Percentiles rank a stretch among this genome's conserved stretches.
Conservation (phyloP, 2,888 invertebrate genomes). For the Pammene aurita region DNA sequence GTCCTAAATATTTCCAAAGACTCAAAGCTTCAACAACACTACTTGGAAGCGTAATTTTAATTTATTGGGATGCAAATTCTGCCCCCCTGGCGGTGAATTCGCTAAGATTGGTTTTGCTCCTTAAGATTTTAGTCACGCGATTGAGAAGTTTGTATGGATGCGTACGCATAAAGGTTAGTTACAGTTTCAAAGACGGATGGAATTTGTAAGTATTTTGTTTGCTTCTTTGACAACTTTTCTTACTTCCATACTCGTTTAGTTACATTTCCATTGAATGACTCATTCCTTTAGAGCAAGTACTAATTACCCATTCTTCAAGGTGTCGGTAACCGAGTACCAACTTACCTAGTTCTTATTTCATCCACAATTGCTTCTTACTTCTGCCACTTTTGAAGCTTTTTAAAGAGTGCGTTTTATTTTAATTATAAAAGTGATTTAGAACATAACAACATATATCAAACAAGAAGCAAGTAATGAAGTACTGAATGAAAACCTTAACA, state of each 20-base stretch:
- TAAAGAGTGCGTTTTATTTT: too few relatives aligned
- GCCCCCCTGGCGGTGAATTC: conserved; percentile 40
- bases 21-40: not conserved
- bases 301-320: too few relatives aligned
- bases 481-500: too few relatives aligned
- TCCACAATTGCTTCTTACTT: too few relatives aligned
- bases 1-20: not conserved
- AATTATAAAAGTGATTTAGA: too few relatives aligned
- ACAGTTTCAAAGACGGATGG: conserved; percentile 1
- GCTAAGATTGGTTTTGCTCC: conserved; percentile 36
- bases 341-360: too few relatives aligned
- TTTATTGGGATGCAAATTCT: conserved; percentile 53
- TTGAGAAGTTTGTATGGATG: conserved; percentile 23
- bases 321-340: too few relatives aligned
- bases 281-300: too few relatives aligned
- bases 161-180: conserved; percentile 7
- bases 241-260: not conserved
- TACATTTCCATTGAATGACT: not conserved
- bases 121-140: conserved; percentile 40
- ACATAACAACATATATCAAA: too few relatives aligned
- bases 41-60: conserved; percentile 53
- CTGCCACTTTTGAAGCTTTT: too few relatives aligned
- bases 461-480: too few relatives aligned
- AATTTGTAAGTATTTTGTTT: not conserved
- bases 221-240: not conserved